A percentile compares a stretch with the other conserved stretches of the same genome.
Conservation (phyloP, 2,113 vertebrate species). For the Calonectris borealis region DNA sequence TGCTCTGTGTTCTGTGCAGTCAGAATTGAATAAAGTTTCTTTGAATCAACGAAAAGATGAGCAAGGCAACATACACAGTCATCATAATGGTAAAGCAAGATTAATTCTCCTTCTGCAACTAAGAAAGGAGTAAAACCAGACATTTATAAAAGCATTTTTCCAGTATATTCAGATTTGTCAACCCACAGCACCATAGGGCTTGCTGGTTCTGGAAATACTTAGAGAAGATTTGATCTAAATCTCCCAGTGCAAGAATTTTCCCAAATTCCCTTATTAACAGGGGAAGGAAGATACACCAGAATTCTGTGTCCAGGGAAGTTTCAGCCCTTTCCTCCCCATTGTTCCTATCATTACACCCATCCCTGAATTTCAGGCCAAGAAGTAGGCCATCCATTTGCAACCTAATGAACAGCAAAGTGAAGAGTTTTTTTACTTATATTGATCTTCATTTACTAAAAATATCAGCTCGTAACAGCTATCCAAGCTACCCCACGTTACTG, state of each 20-base stretch:
- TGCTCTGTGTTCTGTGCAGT: rapidly evolving
- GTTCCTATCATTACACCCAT: not conserved
- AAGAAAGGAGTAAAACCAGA: not conserved
- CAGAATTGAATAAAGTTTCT: not conserved
- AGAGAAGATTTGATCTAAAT: not conserved
- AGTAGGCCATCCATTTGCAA: not conserved
- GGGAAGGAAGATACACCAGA: not conserved
- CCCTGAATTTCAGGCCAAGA: not conserved
- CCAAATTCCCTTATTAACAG: not conserved
- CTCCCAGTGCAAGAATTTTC: not conserved
- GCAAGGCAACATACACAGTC: not conserved
- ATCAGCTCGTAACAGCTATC: not conserved
- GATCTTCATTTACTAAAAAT: not conserved
- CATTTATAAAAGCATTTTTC: not conserved
- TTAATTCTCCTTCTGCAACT: not conserved
- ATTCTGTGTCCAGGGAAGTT: not conserved
- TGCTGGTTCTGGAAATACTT: not conserved
- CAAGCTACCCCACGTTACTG: not conserved
- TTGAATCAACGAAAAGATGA: not conserved
- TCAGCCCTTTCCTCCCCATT: not conserved
- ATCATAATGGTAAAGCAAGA: not conserved
- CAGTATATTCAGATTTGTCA: not conserved
- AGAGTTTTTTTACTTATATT: not conserved
- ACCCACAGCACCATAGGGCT: not conserved
- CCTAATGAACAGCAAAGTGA: not conserved